These are phyloP conservation scores for Ceratosolen solmsi DNA, from an alignment of 1,140 invertebrate species.

Conservation along the genomic window DNA sequence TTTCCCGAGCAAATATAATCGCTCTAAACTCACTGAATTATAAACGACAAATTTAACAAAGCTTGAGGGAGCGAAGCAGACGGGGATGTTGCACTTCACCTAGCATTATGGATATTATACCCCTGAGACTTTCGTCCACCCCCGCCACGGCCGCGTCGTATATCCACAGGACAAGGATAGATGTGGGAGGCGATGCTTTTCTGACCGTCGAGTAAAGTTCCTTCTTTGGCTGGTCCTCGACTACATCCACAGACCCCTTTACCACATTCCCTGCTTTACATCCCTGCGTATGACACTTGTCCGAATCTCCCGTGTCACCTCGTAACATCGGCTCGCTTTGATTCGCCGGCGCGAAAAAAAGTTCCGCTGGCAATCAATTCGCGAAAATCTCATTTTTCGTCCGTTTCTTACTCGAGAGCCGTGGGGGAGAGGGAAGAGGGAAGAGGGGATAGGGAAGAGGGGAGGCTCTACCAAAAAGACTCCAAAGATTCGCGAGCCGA, in stretches of 20 bases:
- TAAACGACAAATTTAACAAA: slow-evolving; percentile 50
- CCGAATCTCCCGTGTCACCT: neutral
- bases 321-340: neutral
- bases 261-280: neutral
- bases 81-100: neutral
- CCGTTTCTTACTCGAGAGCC: neutral
- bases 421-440: neutral
- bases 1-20: slow-evolving; percentile 20
- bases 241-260: neutral
- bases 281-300: neutral
- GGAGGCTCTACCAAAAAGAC: too few relatives aligned
- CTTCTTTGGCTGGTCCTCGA: slow-evolving; percentile 21
- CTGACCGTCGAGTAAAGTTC: slow-evolving; percentile 37
- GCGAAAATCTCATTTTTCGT: neutral
- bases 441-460: too few relatives aligned
- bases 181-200: slow-evolving; percentile 22
- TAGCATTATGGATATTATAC: slow-evolving; percentile 41
- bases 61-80: slow-evolving; percentile 7
- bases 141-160: neutral
- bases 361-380: too few relatives aligned
- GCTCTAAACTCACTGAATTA: slow-evolving; percentile 32
- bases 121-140: slow-evolving; percentile 25
- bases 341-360: neutral
- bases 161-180: neutral
- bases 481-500: too few relatives aligned